Evolutionary conservation across 2,113 vertebrate genomes (phyloP).

Genomic region (Myxocyprinus asiaticus): DNA sequence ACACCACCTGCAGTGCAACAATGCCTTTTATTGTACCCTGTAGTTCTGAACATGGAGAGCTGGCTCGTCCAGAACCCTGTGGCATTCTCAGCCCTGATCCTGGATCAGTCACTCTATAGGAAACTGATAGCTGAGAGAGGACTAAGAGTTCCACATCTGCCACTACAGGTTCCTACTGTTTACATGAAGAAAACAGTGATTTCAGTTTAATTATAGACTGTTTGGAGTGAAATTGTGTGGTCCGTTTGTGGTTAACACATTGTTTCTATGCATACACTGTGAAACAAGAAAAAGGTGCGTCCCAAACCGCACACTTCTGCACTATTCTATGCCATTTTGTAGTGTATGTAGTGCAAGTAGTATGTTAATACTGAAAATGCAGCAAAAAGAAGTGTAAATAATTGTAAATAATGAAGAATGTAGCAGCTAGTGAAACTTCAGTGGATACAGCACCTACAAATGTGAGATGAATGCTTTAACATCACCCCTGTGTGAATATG

Average conservation of each 20-base stretch:
- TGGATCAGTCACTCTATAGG: constrained; percentile 60
- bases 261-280: too few species aligned
- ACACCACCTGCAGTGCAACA: neutral
- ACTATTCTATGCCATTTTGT: too few species aligned
- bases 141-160: constrained; percentile 46
- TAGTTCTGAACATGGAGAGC: constrained; percentile 55
- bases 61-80: constrained; percentile 55
- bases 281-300: too few species aligned
- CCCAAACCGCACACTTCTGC: too few species aligned
- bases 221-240: neutral
- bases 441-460: too few species aligned
- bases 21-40: neutral
- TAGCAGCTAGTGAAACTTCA: too few species aligned
- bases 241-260: neutral
- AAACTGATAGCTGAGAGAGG: constrained; percentile 51
- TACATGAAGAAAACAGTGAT: constrained; percentile 54
- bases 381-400: too few species aligned
- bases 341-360: too few species aligned
- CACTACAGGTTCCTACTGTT: constrained; percentile 55
- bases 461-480: too few species aligned
- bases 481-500: too few species aligned
- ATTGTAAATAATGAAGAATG: too few species aligned
- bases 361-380: too few species aligned
- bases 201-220: neutral
- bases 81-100: constrained; percentile 68